phyloP scores from a whole-genome alignment of 2,113 vertebrate genomes.

The Bettongia penicillata region DNA sequence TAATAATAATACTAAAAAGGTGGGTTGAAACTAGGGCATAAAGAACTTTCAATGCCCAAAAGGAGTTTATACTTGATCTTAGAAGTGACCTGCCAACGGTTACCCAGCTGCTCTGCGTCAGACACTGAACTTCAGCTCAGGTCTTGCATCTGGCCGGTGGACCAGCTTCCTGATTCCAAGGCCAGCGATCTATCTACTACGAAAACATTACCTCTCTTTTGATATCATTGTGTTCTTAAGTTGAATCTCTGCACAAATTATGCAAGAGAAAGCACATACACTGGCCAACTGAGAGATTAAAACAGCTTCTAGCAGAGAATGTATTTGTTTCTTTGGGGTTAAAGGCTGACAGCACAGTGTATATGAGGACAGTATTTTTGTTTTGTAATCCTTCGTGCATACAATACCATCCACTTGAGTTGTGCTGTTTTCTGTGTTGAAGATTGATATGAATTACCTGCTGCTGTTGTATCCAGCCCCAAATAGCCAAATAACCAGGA shows the following conservation, averaged over 20 bases:
- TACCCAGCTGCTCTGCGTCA: background rate
- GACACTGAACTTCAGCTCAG: background rate
- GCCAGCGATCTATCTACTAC: background rate
- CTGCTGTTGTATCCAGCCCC: slow-evolving; percentile 49
- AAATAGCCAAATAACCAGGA: slow-evolving; percentile 70
- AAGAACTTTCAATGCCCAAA: background rate
- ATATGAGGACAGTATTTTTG: slow-evolving; percentile 1
- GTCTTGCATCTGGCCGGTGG: background rate
- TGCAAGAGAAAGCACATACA: background rate
- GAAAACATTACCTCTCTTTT: background rate
- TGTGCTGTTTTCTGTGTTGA: slow-evolving; percentile 61
- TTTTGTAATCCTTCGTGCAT: slow-evolving; percentile 45
- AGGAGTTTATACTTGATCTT: background rate
- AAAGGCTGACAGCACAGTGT: slow-evolving; percentile 23
- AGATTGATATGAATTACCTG: slow-evolving; percentile 69
- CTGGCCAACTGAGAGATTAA: background rate
- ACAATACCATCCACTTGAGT: slow-evolving; percentile 56
- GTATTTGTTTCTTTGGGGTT: slow-evolving; percentile 31
- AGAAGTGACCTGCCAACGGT: background rate
- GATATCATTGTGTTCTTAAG: background rate
- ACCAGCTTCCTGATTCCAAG: background rate
- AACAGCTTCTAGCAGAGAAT: background rate
- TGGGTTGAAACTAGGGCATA: background rate
- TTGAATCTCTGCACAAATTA: background rate
- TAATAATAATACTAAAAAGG: background rate